Base-by-base conservation (phyloP, 2,797 vertebrate genomes). In the Myotis myotis region DNA sequence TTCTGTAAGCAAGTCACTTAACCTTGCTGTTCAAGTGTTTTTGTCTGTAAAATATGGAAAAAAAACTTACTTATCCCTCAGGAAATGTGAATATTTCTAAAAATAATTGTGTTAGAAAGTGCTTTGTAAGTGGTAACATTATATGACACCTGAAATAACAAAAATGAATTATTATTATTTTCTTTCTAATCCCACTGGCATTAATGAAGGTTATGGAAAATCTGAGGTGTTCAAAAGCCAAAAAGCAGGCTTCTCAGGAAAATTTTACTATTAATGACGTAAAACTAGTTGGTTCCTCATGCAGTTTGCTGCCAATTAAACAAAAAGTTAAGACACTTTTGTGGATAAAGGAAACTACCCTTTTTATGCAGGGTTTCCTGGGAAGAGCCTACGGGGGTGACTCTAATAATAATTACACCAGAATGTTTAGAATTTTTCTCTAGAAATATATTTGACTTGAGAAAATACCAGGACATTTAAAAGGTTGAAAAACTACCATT, bases 11-110 rank as follows among this genome's bases (percentile, higher is more conserved):
- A 83, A 91, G 33, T 94, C 94, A 96, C 91, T 96, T 96, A 95
- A 97, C 82, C 93, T 91, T 72, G 44, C 41, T 64, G 60, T 95
- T 94, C 79, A 92, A 86, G 88, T 78, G 4, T 94, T 88, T 83
- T 93, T 93, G 87, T 96, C 94, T 97, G 82, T 89, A 96, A 96
- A 97, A 96, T 79, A 92, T 75, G 53, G 47, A 91, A 89, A 96
- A 97, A 97, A 87, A 66, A 91, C 36, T 96, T 93, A 93, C 86
- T 51, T 89, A 36, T 36, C 86, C 87, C 55, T 66, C 38, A 95
- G 89, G 91, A 95, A 93, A 95, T 28, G 55, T 38, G n/a, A 82
- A 85, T 57, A 51, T 79, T 97, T 96, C 89, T 83, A 36, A 89
- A 93, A 95, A 53, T 30, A 89, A 93, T 70, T 91, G 64, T 84